Percentiles rank a stretch among this genome's conserved stretches.
phyloP scores from a whole-genome alignment of 2,797 vertebrate species.

The Anguilla anguilla region DNA sequence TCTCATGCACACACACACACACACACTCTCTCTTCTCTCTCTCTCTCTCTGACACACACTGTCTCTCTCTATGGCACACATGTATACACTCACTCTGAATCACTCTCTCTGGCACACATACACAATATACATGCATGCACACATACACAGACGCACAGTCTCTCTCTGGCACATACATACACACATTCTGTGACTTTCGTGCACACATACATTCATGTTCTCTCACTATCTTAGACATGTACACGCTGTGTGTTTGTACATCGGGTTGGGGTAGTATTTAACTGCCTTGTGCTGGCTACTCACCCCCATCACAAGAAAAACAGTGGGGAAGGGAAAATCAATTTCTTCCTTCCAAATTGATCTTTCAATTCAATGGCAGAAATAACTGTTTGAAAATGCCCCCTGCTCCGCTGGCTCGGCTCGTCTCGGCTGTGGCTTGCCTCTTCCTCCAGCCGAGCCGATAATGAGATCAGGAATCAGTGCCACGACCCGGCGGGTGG shows the following conservation, averaged over 20 bases:
- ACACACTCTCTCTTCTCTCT: neutral
- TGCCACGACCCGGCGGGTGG: neutral
- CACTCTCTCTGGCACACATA: neutral
- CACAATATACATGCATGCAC: neutral
- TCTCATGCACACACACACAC: neutral
- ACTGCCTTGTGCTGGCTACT: neutral
- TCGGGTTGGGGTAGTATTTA: neutral
- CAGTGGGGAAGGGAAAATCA: constrained; percentile 14
- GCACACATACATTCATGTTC: neutral
- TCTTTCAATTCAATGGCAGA: constrained; percentile 7
- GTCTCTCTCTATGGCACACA: neutral
- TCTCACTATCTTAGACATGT: neutral
- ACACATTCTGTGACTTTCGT: neutral
- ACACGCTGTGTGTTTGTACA: neutral
- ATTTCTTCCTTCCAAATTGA: constrained; percentile 18
- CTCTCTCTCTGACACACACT: neutral
- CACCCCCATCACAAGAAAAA: neutral
- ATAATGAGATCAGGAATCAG: constrained; percentile 19
- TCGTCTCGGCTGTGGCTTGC: neutral
- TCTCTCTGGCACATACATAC: neutral
- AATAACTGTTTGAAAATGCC: constrained; percentile 18
- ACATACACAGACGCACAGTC: neutral
- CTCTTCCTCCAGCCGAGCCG: constrained; percentile 11
- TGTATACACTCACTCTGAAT: neutral
- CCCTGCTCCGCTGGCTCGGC: neutral